These are phyloP conservation scores for Pelodytes ibericus DNA, from an alignment of 2,797 vertebrate species.

Conservation along the genomic window DNA sequence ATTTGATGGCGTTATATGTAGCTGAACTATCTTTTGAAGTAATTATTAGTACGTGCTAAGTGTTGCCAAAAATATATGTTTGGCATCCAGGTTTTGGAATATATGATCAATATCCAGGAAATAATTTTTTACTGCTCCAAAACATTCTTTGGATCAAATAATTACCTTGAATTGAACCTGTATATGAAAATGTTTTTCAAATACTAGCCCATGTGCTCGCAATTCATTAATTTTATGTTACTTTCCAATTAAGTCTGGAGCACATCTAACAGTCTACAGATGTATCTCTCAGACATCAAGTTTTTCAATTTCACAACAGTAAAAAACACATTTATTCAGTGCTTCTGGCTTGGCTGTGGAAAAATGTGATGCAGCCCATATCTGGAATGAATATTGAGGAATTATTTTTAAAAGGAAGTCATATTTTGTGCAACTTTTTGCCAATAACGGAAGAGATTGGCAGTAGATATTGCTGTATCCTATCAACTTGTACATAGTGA, in stretches of 20 bases:
- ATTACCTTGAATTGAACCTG: conserved; percentile 19
- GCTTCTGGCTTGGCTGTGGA: conserved; percentile 48
- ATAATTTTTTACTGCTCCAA: conserved; percentile 29
- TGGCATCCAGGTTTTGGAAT: background rate
- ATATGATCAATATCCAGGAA: conserved; percentile 10
- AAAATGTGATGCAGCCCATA: conserved; percentile 22
- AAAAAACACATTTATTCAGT: conserved; percentile 36
- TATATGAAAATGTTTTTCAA: conserved; percentile 2
- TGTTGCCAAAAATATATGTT: conserved; percentile 2
- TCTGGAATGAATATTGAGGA: conserved; percentile 27
- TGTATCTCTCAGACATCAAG: conserved; percentile 26
- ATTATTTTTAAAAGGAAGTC: conserved; percentile 38
- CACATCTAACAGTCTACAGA: conserved; percentile 50
- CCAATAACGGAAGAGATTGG: conserved; percentile 32
- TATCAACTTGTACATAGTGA: conserved; percentile 11
- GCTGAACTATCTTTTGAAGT: background rate
- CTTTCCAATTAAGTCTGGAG: conserved; percentile 40
- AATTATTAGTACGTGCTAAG: background rate
- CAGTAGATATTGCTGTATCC: conserved; percentile 6
- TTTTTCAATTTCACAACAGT: conserved; percentile 36
- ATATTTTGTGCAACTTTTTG: conserved; percentile 18
- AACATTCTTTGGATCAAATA: conserved; percentile 12
- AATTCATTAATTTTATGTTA: conserved; percentile 30
- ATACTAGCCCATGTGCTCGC: conserved; percentile 16
- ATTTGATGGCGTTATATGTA: background rate